Evolutionary conservation across 2,888 invertebrate species (phyloP).

Genomic region (Unio pictorum): DNA sequence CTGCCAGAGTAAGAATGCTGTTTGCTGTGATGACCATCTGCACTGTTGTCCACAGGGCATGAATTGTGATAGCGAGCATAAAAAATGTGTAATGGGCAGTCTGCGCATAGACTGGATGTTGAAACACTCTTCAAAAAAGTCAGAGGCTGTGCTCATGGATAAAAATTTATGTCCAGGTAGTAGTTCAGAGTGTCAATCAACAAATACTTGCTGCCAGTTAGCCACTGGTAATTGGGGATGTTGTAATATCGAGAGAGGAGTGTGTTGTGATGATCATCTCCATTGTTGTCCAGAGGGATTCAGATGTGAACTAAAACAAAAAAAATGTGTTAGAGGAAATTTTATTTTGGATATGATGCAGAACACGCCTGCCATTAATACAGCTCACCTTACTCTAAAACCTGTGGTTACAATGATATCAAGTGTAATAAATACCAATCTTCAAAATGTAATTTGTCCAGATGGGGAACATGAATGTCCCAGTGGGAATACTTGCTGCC

Average conservation of each 20-base stretch:
- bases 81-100: constrained; percentile 28
- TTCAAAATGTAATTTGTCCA: too few species aligned
- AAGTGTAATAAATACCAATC: too few species aligned
- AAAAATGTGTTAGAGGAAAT: too few species aligned
- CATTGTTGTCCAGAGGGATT: constrained; percentile 63
- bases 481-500: constrained; percentile 55
- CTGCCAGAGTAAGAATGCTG: constrained; percentile 29
- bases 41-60: constrained; percentile 56
- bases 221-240: constrained; percentile 56
- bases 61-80: constrained; percentile 38
- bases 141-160: not conserved
- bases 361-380: too few species aligned
- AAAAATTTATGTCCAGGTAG: not conserved
- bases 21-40: constrained; percentile 62
- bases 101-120: not conserved
- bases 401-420: too few species aligned
- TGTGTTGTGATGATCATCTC: constrained; percentile 58
- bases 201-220: constrained; percentile 58
- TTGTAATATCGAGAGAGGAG: constrained; percentile 40
- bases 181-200: constrained; percentile 36
- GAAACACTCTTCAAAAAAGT: constrained; percentile 4
- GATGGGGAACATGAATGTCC: constrained; percentile 20
- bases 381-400: too few species aligned
- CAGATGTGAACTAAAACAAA: constrained; percentile 37
- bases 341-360: too few species aligned